phyloP scores from a whole-genome alignment of 1,140 invertebrate genomes.

The Delia radicum region DNA sequence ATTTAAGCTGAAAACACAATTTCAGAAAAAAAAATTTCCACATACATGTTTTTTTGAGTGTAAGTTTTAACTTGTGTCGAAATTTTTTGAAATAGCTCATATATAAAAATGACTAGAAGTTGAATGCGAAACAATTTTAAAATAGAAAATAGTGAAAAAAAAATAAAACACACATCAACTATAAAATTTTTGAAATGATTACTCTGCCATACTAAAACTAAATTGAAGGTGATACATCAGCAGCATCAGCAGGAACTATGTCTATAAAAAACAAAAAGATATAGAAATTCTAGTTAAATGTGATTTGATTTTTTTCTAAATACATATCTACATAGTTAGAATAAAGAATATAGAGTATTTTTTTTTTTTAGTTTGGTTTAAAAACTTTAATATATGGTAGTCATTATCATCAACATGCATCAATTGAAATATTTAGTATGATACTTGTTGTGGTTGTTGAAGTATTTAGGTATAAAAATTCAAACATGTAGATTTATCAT shows the following conservation, averaged over 20 bases:
- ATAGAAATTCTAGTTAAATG: not conserved
- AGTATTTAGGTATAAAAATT: not conserved
- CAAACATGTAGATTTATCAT: not conserved
- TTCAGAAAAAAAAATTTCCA: no score
- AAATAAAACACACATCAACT: not conserved
- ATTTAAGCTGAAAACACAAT: no score
- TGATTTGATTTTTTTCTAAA: not conserved
- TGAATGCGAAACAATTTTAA: not conserved
- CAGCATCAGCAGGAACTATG: not conserved
- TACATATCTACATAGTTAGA: not conserved
- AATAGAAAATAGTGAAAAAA: not conserved
- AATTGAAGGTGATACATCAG: not conserved
- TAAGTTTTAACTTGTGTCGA: no score
- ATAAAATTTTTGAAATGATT: not conserved
- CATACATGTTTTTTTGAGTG: no score
- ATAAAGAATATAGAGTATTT: not conserved
- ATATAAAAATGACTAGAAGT: not conserved
- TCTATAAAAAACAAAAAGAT: not conserved
- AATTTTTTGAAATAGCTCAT: no score
- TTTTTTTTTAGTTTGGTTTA: not conserved
- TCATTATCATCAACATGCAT: not conserved
- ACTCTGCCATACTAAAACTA: not conserved
- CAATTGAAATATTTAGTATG: not conserved
- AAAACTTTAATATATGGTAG: not conserved
- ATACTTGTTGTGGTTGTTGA: not conserved